Base-by-base conservation (phyloP, 2,888 invertebrate genomes). In the Scotopteryx bipunctaria region DNA sequence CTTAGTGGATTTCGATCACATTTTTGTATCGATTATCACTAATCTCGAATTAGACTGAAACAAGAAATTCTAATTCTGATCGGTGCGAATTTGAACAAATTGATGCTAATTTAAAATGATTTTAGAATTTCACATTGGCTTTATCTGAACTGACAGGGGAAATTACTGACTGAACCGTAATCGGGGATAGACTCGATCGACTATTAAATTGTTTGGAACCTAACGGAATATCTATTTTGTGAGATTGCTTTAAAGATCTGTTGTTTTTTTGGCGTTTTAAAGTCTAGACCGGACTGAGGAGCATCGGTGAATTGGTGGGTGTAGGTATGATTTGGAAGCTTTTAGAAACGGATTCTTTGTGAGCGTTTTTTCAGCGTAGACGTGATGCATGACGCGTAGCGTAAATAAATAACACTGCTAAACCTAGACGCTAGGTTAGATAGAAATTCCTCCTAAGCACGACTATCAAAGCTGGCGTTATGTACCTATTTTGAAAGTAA, bases 41-140 rank as follows among this genome's bases (percentile, higher is more conserved):
- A 23, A 43, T 21, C 23, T 19, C 6, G 15, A 47, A 17, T 65
- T 61, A 59, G 35, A 32, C 17, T 36, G 25, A 35, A 44, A 35
- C 35, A 31, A 41, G 11, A 5, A 17, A 19, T 27, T 11, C 60
- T 70, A 67, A 72, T 78, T 73, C 73, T 63, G 43, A 35, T 35
- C 33, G 14, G 25, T 9, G 43, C 33, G 46, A 48, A 25, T 19
- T 33, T 35, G 32, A 48, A 67, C 63, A 71, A 73, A 71, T 72
- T 67, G 71, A 67, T 68, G 67, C 68, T 66, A 76, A 78, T 81
- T 73, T 66, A 65, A 68, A 71, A 68, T 59, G 64, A 68, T 71
- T 73, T 71, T 69, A 66, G 64, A 61, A 67, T 73, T 68, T 70
- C 59, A 57, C 55, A 66, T 59, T 61, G 59, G 61, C 63, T 69